These are phyloP conservation scores for Phyllopteryx taeniolatus DNA, from an alignment of 2,113 vertebrate genomes.

Conservation along the genomic window DNA sequence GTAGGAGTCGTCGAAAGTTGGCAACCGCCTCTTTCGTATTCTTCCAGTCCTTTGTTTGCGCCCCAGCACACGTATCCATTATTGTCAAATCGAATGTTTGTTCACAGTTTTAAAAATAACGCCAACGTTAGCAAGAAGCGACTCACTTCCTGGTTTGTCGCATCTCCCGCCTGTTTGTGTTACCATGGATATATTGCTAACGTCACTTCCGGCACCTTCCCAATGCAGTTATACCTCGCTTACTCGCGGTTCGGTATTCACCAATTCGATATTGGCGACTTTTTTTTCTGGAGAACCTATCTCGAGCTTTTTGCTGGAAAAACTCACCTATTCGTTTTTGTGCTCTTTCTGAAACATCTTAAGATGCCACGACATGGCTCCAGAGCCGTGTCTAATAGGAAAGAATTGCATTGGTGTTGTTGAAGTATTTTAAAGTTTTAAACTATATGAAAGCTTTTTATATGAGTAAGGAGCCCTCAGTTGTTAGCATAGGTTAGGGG, in stretches of 20 bases:
- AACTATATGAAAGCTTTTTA: too few species aligned
- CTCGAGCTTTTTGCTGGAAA: background rate
- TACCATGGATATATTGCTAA: background rate
- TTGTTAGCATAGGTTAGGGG: too few species aligned
- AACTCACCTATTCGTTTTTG: background rate
- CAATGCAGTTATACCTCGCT: background rate
- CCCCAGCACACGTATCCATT: constrained; percentile 33
- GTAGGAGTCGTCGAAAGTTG: constrained; percentile 59
- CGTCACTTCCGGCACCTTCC: background rate
- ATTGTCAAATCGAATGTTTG: background rate
- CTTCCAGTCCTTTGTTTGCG: constrained; percentile 39
- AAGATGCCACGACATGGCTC: background rate
- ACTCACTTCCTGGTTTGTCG: constrained; percentile 20
- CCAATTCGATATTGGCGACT: too few species aligned
- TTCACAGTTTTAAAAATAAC: background rate
- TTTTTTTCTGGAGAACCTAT: background rate
- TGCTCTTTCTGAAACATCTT: background rate
- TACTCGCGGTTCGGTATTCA: background rate
- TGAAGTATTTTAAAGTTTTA: too few species aligned
- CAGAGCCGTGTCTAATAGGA: too few species aligned
- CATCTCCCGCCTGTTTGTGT: constrained; percentile 45
- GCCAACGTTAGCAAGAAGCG: background rate
- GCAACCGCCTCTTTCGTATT: constrained; percentile 57
- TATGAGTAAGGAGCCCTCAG: too few species aligned
- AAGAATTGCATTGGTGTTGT: too few species aligned